Conservation (phyloP, 1,140 invertebrate genomes). For the Luehdorfia chinensis region DNA sequence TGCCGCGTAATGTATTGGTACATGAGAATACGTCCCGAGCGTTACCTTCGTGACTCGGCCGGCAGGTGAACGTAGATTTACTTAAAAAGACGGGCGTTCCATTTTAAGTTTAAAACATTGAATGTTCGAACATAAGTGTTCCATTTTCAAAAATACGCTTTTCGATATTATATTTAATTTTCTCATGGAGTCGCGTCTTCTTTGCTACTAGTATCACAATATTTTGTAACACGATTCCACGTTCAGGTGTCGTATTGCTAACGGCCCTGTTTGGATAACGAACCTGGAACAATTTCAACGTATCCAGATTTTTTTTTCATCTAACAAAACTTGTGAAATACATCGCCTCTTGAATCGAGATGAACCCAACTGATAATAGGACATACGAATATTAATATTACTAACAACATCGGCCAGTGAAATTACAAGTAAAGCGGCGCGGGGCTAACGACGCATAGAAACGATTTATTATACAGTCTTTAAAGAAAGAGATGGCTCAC, state of each 20-base stretch:
- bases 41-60: slow-evolving; percentile 31
- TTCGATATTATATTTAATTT: no score
- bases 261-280: slow-evolving; percentile 46
- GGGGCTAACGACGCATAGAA: slow-evolving; percentile 64
- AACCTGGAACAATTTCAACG: slow-evolving; percentile 37
- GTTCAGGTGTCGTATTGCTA: slow-evolving; percentile 28
- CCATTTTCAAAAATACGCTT: no score
- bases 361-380: slow-evolving; percentile 59
- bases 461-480: slow-evolving; percentile 63
- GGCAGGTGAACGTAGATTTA: slow-evolving; percentile 33
- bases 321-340: no score
- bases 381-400: slow-evolving; percentile 69
- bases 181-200: no score
- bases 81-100: slow-evolving; percentile 27
- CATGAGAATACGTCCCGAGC: slow-evolving; percentile 28
- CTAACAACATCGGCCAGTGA: slow-evolving; percentile 62
- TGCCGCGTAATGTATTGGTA: slow-evolving; percentile 31
- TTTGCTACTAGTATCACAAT: no score
- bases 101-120: slow-evolving; percentile 36
- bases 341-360: slow-evolving; percentile 44
- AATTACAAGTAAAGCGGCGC: slow-evolving; percentile 59
- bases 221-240: slow-evolving; percentile 60
- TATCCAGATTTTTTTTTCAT: no score
- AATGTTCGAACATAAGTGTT: not conserved
- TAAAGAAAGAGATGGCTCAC: slow-evolving; percentile 64